Evolutionary conservation across 2,113 vertebrate genomes (phyloP).

Genomic region (Macrotis lagotis): DNA sequence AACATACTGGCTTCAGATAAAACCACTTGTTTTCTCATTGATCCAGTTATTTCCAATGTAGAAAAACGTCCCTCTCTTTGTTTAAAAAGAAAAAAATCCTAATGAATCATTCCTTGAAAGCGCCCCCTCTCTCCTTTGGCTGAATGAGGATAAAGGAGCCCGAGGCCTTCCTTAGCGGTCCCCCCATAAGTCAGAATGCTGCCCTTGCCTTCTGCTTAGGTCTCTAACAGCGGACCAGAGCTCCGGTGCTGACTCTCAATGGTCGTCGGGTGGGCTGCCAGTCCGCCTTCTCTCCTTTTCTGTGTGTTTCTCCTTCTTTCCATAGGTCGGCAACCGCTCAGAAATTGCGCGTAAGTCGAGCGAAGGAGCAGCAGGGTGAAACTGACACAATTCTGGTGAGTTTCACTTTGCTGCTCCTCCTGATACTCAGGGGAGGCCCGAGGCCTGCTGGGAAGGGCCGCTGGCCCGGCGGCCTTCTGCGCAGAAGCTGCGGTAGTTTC

Average conservation of each 20-base stretch:
- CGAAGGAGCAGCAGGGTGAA: constrained; percentile 79
- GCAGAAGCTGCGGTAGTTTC: constrained; percentile 39
- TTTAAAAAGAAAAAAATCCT: constrained; percentile 45
- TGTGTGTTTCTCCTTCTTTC: constrained; percentile 70
- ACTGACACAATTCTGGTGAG: constrained; percentile 78
- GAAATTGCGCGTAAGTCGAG: constrained; percentile 70
- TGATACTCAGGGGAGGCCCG: constrained; percentile 71
- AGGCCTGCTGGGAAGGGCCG: constrained; percentile 58
- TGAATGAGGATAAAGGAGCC: constrained; percentile 37
- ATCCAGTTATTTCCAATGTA: constrained; percentile 3
- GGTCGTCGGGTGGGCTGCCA: constrained; percentile 51
- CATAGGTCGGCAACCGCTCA: constrained; percentile 64
- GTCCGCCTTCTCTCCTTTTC: constrained; percentile 28
- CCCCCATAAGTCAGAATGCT: constrained; percentile 32
- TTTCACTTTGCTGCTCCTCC: constrained; percentile 81
- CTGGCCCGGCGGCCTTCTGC: too few species aligned
- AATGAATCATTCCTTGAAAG: constrained; percentile 40
- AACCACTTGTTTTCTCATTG: neutral
- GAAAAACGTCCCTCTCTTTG: constrained; percentile 33
- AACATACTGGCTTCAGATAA: constrained; percentile 10
- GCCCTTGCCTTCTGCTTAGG: constrained; percentile 54
- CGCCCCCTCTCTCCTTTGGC: constrained; percentile 26
- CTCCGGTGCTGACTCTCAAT: constrained; percentile 46
- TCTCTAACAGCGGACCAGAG: constrained; percentile 51
- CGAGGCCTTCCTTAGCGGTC: constrained; percentile 11